Base-by-base conservation (phyloP, 2,888 invertebrate species). In the Andrena trimmerana region DNA sequence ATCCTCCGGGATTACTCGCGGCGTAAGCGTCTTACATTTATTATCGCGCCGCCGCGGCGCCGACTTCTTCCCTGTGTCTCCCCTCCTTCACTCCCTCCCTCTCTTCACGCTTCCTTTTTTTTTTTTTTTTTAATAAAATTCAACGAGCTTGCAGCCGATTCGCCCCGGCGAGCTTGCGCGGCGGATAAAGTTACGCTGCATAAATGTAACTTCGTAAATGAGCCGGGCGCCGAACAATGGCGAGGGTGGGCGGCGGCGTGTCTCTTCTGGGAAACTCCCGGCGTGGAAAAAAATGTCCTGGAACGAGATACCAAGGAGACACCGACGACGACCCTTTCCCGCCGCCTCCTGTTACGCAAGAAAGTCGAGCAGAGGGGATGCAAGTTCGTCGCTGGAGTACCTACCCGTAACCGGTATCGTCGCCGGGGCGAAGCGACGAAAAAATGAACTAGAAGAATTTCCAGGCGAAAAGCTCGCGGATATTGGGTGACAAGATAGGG, bases 121-220 rank as follows among this genome's bases (percentile, higher is more conserved):
- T 36, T 27, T 27, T 27, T 27, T 27, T 27, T 27, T 27, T 27
- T 27, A 57, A 78, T 60, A 60, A 66, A 70, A 68, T 74, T 70
- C 73, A 74, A 74, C 67, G 81, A 74, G 52, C 65, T 60, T 33
- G 31, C 69, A 71, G 68, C 52, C 72, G 73, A 73, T 77, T 78
- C 77, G 31, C 33, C 72, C 10, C 29, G 66, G 33, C 48, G 65
- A 50, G 48, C 42, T 62, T 10, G 20, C 66, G 48, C 59, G 29
- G 16, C 60, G 72, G 59, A 73, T 60, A 70, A 81, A 81, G 68
- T 80, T 69, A 60, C 78, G 62, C 27, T 36, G 72, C 52, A 60
- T 69, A 70, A 81, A 75, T 65, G 81, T 71, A 76, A 71, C 63
- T 83, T 81, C 59, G 81, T 65, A 81, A 83, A 83, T 76, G 75